Base-by-base conservation (phyloP, 2,888 invertebrate genomes). In the Tetheella fluctuosa region DNA sequence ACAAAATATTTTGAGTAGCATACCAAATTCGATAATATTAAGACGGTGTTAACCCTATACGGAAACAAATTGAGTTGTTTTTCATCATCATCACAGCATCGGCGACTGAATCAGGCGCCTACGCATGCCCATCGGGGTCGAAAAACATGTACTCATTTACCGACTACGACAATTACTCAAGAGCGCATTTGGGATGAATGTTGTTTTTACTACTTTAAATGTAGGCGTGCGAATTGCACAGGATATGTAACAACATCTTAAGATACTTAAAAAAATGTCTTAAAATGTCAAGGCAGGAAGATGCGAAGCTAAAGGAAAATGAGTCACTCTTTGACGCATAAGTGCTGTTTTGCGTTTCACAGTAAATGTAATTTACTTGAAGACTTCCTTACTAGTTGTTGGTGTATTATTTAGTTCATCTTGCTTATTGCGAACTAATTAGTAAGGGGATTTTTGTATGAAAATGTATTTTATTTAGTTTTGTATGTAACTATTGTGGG, bases 11-110 rank as follows among this genome's bases (percentile, higher is more conserved):
- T n/a, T n/a, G n/a, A n/a, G n/a, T n/a, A n/a, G n/a, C n/a, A n/a
- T n/a, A n/a, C n/a, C n/a, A n/a, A n/a, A n/a, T n/a, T n/a, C n/a
- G n/a, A n/a, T n/a, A n/a, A n/a, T n/a, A n/a, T 37, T 13, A n/a
- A 39, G 20, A 20, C 20, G 48, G 61, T 64, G 75, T 13, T 73
- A 84, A 60, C 86, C 86, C 83, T 86, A 71, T 52, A 61, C 61
- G 65, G 76, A 69, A 74, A 77, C 74, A 84, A 85, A 89, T 88
- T 86, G 83, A 87, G 85, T 74, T 74, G 83, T 86, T 76, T 34
- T 79, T 80, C 79, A 80, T 81, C 79, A 80, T 73, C 59, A 59
- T 42, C 58, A 37, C 57, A 59, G 59, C 61, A 62, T 64, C 64
- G 70, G 25, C 42, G 56, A 30, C 60, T 67, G 64, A 60, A 54